Evolutionary conservation across 2,113 vertebrate species (phyloP), one percentile per base, ranked within the genome.

Genomic region (Mohoua ochrocephala): DNA sequence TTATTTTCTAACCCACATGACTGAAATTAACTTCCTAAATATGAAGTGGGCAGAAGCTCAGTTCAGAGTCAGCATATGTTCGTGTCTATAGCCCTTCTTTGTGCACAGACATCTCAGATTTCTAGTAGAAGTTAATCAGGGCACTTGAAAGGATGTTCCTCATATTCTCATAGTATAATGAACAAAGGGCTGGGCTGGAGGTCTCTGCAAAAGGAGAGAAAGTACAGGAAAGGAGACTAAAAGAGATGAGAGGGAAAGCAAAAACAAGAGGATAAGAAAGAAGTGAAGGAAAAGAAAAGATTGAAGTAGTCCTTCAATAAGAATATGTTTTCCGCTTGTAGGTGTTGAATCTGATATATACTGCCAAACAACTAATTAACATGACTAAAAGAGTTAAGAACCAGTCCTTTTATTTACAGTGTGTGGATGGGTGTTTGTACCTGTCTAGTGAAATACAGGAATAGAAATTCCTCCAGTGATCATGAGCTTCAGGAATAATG

Each of bases 21-120:
- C 86, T 91, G 41, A 75, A 86, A 52, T 69, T 57, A 86, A 53
- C 30, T 82, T 85, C 15, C 39, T 61, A 59, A 92, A 70, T 35
- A 39, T 30, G 22, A 94, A 80, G 22, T 20, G 13, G n/a, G 23
- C 14, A 54, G 70, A 59, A 93, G 50, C 37, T 73, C 35, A 21
- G 4, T 64, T 73, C 53, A 41, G 15, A 67, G 15, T 73, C 37
- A 61, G 23, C 44, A 11, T 15, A 8, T 61, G 14, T 53, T 95
- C 91, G 52, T 63, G 31, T 76, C 42, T 65, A 1, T 42, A 33
- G 26, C 31, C 37, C 8, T 78, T 89, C 73, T 71, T 83, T 68
- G 53, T 15, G 30, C 5, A 31, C 28, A 64, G 47, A 28, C 6
- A 23, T 65, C 28, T 92, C 45, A 53, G 4, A 35, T 95, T 84